Evolutionary conservation across 2,797 vertebrate species (phyloP).

Genomic region (Gymnoscopelus microlampas): DNA sequence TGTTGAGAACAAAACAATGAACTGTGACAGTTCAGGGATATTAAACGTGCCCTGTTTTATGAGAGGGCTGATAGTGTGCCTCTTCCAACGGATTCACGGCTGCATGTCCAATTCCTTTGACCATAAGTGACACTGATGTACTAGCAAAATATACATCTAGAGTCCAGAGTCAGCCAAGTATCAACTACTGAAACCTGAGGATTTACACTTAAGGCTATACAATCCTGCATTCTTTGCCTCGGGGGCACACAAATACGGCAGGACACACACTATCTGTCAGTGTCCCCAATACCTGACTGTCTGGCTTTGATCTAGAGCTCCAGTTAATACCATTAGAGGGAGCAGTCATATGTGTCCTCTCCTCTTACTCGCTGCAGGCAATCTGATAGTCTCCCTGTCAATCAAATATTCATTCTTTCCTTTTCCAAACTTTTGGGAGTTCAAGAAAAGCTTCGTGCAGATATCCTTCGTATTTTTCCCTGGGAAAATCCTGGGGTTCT

Average conservation of each 20-base stretch:
- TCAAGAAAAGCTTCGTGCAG: not conserved
- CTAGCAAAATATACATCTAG: conserved; percentile 10
- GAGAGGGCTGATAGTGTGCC: not conserved
- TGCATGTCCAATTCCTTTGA: conserved; percentile 19
- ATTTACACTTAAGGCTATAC: conserved; percentile 34
- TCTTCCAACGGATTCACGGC: conserved; percentile 15
- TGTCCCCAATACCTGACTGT: conserved; percentile 30
- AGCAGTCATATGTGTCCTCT: conserved; percentile 64
- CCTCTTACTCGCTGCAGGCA: conserved; percentile 53
- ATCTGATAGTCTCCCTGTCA: conserved; percentile 64
- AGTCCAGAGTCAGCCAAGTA: conserved; percentile 4
- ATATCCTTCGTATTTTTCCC: not conserved
- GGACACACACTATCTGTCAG: conserved; percentile 41
- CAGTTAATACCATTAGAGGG: conserved; percentile 55
- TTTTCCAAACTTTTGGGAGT: conserved; percentile 19
- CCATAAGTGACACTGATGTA: conserved; percentile 18
- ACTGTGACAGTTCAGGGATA: conserved; percentile 32
- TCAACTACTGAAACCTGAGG: conserved; percentile 44
- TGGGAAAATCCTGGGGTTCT: not conserved
- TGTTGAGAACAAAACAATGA: conserved; percentile 25
- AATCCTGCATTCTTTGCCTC: conserved; percentile 56
- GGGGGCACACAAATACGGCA: conserved; percentile 33
- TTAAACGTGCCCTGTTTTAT: conserved; percentile 38
- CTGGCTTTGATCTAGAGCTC: conserved; percentile 65
- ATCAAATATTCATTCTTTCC: conserved; percentile 44